phyloP scores from a whole-genome alignment of 2,888 invertebrate species.

The Cancer borealis region DNA sequence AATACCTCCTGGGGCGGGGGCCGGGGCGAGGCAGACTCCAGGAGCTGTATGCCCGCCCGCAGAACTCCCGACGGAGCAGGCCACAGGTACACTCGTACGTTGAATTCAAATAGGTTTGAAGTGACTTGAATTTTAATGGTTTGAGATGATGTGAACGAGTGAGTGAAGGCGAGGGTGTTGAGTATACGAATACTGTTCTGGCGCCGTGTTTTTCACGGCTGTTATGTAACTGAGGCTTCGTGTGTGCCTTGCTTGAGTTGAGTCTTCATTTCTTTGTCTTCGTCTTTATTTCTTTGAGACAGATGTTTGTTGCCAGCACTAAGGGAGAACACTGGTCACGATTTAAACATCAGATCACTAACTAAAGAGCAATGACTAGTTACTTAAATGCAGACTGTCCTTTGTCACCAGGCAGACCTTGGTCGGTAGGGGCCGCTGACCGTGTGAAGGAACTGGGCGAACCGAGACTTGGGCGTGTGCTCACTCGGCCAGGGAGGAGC shows the following conservation, averaged over 20 bases:
- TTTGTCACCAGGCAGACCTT: slow-evolving; percentile 6
- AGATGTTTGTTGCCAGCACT: neutral
- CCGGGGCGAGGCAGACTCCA: slow-evolving; percentile 35
- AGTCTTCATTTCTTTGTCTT: neutral
- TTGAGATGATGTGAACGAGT: neutral
- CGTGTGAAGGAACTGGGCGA: neutral
- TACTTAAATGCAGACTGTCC: neutral
- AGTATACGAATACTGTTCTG: neutral
- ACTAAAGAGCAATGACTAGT: neutral
- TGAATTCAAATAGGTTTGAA: neutral
- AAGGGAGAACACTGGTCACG: neutral
- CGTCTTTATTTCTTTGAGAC: neutral
- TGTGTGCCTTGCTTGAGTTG: neutral
- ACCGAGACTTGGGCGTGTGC: slow-evolving; percentile 7
- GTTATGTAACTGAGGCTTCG: neutral
- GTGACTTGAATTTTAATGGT: neutral
- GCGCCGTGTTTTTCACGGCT: too few relatives aligned
- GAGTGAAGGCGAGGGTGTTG: neutral
- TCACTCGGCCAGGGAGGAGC: neutral
- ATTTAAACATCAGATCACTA: neutral
- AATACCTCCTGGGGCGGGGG: slow-evolving; percentile 16
- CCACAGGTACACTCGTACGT: slow-evolving; percentile 10
- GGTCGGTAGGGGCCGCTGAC: neutral
- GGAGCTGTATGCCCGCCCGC: slow-evolving; percentile 34
- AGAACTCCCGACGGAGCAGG: neutral